These are phyloP conservation scores for Discoglossus pictus DNA, from an alignment of 2,797 vertebrate genomes.

Conservation along the genomic window DNA sequence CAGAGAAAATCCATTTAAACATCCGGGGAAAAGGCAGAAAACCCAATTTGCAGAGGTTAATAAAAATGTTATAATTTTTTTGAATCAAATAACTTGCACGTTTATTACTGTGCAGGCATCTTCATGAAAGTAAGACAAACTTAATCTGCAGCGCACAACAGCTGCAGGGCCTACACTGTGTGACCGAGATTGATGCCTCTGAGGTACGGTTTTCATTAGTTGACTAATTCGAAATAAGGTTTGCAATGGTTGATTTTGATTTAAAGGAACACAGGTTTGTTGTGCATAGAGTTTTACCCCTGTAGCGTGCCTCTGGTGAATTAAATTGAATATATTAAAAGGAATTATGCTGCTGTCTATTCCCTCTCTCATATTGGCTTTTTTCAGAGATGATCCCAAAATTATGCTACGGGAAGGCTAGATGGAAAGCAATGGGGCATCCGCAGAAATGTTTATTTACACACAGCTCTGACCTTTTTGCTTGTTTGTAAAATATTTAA, in stretches of 20 bases:
- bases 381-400: slow-evolving; percentile 8
- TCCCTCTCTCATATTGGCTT: neutral
- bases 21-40: slow-evolving; percentile 53
- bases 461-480: no score
- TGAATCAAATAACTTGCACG: slow-evolving; percentile 49
- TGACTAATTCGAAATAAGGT: slow-evolving; percentile 61
- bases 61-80: slow-evolving; percentile 59
- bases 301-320: slow-evolving; percentile 32
- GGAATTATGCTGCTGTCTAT: slow-evolving; percentile 7
- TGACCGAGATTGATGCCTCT: slow-evolving; percentile 65
- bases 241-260: slow-evolving; percentile 62
- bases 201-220: slow-evolving; percentile 60
- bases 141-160: slow-evolving; percentile 56
- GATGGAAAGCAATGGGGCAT: neutral
- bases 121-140: slow-evolving; percentile 58
- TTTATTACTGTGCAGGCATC: slow-evolving; percentile 55
- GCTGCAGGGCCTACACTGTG: slow-evolving; percentile 58
- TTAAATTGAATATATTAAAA: slow-evolving; percentile 17
- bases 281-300: slow-evolving; percentile 27
- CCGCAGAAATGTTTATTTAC: neutral
- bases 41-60: slow-evolving; percentile 59
- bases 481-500: no score
- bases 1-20: slow-evolving; percentile 60
- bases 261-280: slow-evolving; percentile 48
- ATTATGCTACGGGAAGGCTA: neutral